These are phyloP conservation scores for Eilema depressum DNA, from an alignment of 2,888 invertebrate genomes.

Conservation along the genomic window DNA sequence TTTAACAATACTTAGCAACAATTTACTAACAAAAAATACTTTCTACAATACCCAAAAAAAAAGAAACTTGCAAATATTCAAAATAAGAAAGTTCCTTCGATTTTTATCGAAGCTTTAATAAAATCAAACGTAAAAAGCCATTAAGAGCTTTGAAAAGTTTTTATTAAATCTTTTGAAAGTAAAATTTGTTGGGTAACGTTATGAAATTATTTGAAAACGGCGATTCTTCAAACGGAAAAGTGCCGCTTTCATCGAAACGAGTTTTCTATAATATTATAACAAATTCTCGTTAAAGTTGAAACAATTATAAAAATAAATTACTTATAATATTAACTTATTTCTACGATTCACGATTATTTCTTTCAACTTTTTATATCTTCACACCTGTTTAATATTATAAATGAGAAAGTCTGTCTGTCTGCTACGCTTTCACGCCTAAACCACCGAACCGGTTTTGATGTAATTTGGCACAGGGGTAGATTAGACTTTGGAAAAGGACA, in stretches of 20 bases:
- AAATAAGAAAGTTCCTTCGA: slow-evolving; percentile 34
- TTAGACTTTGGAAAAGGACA: too few relatives aligned
- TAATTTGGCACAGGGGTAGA: too few relatives aligned
- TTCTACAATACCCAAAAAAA: slow-evolving; percentile 1
- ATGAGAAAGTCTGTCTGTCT: too few relatives aligned
- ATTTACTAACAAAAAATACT: slow-evolving; percentile 1
- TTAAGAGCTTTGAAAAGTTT: slow-evolving; percentile 45
- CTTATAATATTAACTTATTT: background rate
- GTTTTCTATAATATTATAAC: slow-evolving; percentile 7
- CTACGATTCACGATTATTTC: too few relatives aligned
- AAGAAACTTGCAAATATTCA: slow-evolving; percentile 10
- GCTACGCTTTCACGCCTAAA: too few relatives aligned
- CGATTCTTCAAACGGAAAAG: slow-evolving; percentile 18
- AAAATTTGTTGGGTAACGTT: slow-evolving; percentile 46
- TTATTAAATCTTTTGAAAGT: slow-evolving; percentile 48
- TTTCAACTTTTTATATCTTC: background rate
- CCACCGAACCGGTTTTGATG: too few relatives aligned
- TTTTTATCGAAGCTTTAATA: slow-evolving; percentile 42
- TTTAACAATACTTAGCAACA: background rate
- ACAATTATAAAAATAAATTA: background rate
- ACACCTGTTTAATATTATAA: too few relatives aligned
- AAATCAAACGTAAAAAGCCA: slow-evolving; percentile 53
- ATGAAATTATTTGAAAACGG: slow-evolving; percentile 44
- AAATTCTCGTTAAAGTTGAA: background rate
- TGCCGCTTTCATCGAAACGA: slow-evolving; percentile 32